phyloP scores from a whole-genome alignment of 2,797 vertebrate species.

The Euphonia xanthogaster region DNA sequence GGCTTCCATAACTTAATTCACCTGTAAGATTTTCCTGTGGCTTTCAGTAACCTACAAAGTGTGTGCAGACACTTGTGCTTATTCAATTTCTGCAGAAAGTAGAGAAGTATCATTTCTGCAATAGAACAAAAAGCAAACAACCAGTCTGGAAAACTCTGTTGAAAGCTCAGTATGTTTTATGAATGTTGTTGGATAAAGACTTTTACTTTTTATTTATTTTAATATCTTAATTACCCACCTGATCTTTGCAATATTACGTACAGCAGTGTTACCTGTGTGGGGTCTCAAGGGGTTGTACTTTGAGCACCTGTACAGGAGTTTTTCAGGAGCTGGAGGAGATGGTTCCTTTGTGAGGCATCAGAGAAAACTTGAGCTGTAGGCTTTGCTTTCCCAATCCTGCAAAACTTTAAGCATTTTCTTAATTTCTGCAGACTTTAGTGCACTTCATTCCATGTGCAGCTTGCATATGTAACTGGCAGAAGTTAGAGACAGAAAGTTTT shows the following conservation, averaged over 20 bases:
- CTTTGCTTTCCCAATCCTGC: neutral
- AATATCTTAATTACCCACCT: neutral
- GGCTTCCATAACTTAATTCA: neutral
- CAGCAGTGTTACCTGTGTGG: neutral
- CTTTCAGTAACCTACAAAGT: neutral
- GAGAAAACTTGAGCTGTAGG: neutral
- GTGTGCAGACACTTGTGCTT: neutral
- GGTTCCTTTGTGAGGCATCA: neutral
- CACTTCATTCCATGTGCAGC: neutral
- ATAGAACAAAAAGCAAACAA: neutral
- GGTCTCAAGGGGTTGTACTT: neutral
- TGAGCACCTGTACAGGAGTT: neutral
- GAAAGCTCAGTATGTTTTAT: neutral
- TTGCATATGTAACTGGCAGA: neutral
- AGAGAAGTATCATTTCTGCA: neutral
- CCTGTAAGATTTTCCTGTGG: neutral
- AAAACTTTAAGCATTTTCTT: neutral
- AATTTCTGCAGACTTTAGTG: neutral
- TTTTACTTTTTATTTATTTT: neutral
- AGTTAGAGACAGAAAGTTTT: neutral
- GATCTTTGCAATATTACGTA: neutral
- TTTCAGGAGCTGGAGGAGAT: neutral
- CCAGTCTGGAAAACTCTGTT: neutral
- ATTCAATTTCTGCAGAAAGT: neutral
- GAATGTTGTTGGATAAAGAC: neutral